Conservation (phyloP, 2,797 vertebrate genomes). For the Tympanoctomys barrerae region DNA sequence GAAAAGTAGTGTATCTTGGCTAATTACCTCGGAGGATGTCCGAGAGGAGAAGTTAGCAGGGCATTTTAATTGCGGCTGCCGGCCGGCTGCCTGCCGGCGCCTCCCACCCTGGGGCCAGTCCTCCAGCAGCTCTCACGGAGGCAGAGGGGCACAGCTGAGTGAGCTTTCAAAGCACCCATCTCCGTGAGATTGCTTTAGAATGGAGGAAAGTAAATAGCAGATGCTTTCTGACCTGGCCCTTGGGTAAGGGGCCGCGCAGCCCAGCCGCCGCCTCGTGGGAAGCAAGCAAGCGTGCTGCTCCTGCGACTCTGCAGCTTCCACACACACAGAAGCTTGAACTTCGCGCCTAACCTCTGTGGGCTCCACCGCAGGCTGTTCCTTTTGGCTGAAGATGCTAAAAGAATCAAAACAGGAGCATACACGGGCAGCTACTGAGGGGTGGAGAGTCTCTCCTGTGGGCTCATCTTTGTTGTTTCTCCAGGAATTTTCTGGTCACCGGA, state of each 20-base stretch:
- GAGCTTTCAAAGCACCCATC: conserved; percentile 9
- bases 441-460: neutral
- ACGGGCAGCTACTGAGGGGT: neutral
- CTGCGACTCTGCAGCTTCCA: neutral
- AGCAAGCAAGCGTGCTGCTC: neutral
- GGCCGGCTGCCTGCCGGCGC: neutral
- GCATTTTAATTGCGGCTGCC: conserved; percentile 64
- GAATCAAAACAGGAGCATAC: neutral
- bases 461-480: neutral
- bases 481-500: neutral
- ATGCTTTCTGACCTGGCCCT: conserved; percentile 29
- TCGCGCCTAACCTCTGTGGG: neutral
- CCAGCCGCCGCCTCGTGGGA: neutral
- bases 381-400: neutral
- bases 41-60: conserved; percentile 71
- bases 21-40: conserved; percentile 70
- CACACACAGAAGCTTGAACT: conserved; percentile 11
- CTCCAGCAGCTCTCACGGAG: conserved; percentile 37
- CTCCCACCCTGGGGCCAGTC: neutral
- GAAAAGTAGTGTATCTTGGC: conserved; percentile 43
- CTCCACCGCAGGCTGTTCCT: neutral
- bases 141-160: conserved; percentile 17
- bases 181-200: conserved; percentile 50
- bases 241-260: neutral
- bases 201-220: conserved; percentile 42